Evolutionary conservation across 2,888 invertebrate genomes (phyloP), one percentile per base, ranked within the genome.

Genomic region (Coelopa pilipes): DNA sequence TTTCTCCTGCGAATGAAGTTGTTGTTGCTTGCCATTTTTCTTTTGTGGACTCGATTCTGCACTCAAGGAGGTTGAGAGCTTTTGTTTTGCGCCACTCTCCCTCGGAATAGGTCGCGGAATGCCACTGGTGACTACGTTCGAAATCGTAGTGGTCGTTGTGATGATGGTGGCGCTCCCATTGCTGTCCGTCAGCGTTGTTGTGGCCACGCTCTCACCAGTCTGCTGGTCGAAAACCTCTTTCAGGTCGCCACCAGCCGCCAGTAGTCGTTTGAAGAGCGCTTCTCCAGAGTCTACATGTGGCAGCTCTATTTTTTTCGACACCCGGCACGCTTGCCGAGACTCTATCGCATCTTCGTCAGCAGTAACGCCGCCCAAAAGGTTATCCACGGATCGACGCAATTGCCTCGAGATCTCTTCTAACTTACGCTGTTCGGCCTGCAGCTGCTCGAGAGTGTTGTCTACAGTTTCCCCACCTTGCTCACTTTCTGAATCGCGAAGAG

Each of bases 141-240:
- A 85, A 70, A 86, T 80, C 50, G 85, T 82, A 69, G 86, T 86
- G 60, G 86, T 86, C 74, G 86, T 86, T 68, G 85, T 86, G 75
- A 83, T 80, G 72, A 82, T 80, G 69, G 82, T 82, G 72, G 79
- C 75, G 73, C 78, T 59, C 76, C 79, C 78, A 2, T 81, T 84
- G 50, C 85, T 83, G 74, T 82, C 83, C 59, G 85, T 84, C 47
- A 84, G 84, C 59, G 84, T 85, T 21, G 84, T 84, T n/a, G 81
- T 84, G 17, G 82, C 81, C 46, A 83, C 79, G 46, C 82, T 82
- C 34, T 83, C 85, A 57, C 77, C 78, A 10, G 81, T 82, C 73
- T 84, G 82, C 66, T 81, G 78, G 62, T 85, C 84, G 15, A 85
- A 84, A 63, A 83, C 75, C 75, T 85, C 82, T 50, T 82, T 84